A percentile compares a stretch with the other conserved stretches of the same genome.
These are phyloP conservation scores for Cettia cetti DNA, from an alignment of 2,113 vertebrate genomes.

Conservation along the genomic window DNA sequence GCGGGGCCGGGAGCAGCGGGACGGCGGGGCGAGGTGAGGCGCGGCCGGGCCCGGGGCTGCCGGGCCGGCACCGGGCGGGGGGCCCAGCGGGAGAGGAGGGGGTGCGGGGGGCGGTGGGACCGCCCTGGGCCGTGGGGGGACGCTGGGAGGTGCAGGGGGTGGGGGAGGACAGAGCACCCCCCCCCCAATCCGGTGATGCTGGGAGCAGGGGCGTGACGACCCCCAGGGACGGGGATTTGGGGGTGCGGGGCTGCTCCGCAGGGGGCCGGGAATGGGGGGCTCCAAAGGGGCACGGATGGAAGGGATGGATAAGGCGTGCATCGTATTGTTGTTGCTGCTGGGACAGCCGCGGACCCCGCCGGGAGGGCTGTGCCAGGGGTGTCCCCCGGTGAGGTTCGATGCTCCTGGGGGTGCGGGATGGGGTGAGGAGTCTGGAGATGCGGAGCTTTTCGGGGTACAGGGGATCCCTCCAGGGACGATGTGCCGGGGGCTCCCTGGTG, in stretches of 20 bases:
- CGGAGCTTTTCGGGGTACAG: not conserved
- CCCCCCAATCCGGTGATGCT: not conserved
- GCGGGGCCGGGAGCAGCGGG: too few relatives aligned
- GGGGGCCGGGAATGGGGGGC: not conserved
- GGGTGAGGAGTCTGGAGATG: not conserved
- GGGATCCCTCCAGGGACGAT: not conserved
- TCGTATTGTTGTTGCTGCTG: not conserved
- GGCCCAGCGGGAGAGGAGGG: not conserved
- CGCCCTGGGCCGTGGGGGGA: too few relatives aligned
- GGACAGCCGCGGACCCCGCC: not conserved
- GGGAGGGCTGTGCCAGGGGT: accelerated
- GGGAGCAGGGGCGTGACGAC: not conserved
- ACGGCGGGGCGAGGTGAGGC: too few relatives aligned
- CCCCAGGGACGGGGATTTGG: not conserved
- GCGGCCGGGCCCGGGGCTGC: too few relatives aligned
- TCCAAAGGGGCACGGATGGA: accelerated
- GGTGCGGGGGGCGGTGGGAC: not conserved
- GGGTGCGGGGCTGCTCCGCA: not conserved
- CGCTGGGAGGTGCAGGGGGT: not conserved
- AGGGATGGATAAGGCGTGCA: not conserved
- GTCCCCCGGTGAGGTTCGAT: accelerated
- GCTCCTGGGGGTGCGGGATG: not conserved
- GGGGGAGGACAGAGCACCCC: too few relatives aligned
- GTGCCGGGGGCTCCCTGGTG: accelerated
- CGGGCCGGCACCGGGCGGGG: too few relatives aligned